Base-by-base conservation (phyloP, 2,113 vertebrate genomes). In the Stigmatopora nigra region DNA sequence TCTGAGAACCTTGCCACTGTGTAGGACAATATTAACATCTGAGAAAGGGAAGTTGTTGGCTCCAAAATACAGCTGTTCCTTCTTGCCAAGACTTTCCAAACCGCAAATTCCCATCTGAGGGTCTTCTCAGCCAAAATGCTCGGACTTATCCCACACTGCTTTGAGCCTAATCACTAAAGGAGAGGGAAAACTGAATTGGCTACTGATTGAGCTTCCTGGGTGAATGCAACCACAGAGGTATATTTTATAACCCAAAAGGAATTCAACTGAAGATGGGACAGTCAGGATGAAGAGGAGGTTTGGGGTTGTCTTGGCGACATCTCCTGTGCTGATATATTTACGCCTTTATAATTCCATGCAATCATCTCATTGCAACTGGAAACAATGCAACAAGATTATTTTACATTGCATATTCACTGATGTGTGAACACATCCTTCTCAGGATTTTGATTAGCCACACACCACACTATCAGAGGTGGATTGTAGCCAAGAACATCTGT, bases 161-260 rank as follows among this genome's bases (percentile, higher is more conserved):
- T 36, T 16, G 65, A 59, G 73, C 73, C 84, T 83, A 82, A 86
- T 86, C 86, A 84, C 78, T 79, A 69, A 83, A 81, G 73, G 71
- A 71, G 73, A 76, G 70, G 78, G 78, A 53, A 83, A 79, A 65
- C 65, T 68, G 78, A 82, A 73, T 70, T 86, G 82, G 78, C 83
- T 81, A 79, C 83, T 84, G 86, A 84, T 84, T 86, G 77, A 77
- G 79, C 86, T 87, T 89, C 84, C 87, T 87, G 86, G 84, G 86
- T 88, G 87, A 88, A 82, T 77, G 77, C 75, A 71, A 87, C 81
- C 80, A 76, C 81, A 86, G 55, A 73, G 62, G 63, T 78, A 86
- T 83, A 83, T 79, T 69, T 77, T 77, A 85, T 82, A 78, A 75
- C 64, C 70, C 56, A 57, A 76, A 59, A 72, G 65, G 68, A 61